A percentile compares a stretch with the other conserved stretches of the same genome.
Conservation (phyloP, 2,888 invertebrate species). For the Clostera curtula region DNA sequence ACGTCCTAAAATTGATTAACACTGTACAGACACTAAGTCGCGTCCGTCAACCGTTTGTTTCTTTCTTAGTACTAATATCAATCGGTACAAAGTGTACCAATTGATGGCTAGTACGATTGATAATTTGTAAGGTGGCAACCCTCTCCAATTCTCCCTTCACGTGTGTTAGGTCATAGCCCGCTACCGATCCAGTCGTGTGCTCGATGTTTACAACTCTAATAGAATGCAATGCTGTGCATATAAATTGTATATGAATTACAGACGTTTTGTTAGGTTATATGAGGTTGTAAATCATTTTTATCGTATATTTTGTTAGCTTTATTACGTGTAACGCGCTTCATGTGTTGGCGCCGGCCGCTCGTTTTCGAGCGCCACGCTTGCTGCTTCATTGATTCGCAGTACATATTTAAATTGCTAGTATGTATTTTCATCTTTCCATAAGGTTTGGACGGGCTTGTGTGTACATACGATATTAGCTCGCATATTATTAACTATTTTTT, state of each 20-base stretch:
- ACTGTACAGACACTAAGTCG: too few relatives aligned
- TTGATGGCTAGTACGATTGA: too few relatives aligned
- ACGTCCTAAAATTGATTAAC: too few relatives aligned
- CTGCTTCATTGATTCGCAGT: constrained; percentile 39
- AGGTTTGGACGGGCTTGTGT: constrained; percentile 41
- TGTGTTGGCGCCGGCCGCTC: constrained; percentile 37
- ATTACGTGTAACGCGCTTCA: constrained; percentile 60
- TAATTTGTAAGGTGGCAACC: constrained; percentile 4
- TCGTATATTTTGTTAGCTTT: constrained; percentile 71
- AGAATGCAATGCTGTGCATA: constrained; percentile 35
- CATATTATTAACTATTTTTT: constrained; percentile 43
- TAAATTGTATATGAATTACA: constrained; percentile 57
- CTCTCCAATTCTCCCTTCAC: constrained; percentile 21
- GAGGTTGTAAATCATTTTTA: constrained; percentile 74
- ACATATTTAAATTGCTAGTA: constrained; percentile 64
- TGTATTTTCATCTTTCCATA: constrained; percentile 30
- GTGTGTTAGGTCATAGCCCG: constrained; percentile 50
- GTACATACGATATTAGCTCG: constrained; percentile 48
- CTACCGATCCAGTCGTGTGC: constrained; percentile 34
- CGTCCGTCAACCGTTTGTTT: too few relatives aligned
- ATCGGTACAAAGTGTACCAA: too few relatives aligned
- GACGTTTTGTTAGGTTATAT: constrained; percentile 66
- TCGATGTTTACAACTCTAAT: constrained; percentile 30
- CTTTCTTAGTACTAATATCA: too few relatives aligned
- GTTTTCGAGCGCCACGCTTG: constrained; percentile 37